phyloP scores from a whole-genome alignment of 2,888 invertebrate species.

The Danaus chrysippus region DNA sequence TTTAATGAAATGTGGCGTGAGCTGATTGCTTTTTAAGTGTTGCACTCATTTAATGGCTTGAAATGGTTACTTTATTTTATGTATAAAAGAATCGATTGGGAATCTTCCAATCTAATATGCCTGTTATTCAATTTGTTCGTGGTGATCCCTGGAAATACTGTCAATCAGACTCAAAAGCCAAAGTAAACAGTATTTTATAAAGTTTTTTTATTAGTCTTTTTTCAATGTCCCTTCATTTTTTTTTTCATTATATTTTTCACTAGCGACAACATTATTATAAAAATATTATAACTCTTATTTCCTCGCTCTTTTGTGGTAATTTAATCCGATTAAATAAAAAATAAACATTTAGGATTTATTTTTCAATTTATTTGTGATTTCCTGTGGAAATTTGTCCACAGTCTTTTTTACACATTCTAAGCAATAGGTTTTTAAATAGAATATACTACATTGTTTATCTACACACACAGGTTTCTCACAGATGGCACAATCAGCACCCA shows the following conservation, averaged over 20 bases:
- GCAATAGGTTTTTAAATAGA: conserved; percentile 87
- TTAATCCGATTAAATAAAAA: conserved; percentile 19
- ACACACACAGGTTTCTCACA: conserved; percentile 87
- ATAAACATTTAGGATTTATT: conserved; percentile 46
- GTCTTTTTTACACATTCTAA: conserved; percentile 81
- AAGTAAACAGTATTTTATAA: conserved; percentile 79
- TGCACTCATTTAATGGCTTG: conserved; percentile 50
- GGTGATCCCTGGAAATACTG: conserved; percentile 71
- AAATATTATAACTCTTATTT: neutral
- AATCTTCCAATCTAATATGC: conserved; percentile 64
- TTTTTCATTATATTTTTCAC: conserved; percentile 1
- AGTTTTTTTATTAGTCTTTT: conserved; percentile 25
- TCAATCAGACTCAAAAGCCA: conserved; percentile 77
- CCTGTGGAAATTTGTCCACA: conserved; percentile 82
- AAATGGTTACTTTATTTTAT: conserved; percentile 53
- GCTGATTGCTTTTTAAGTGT: conserved; percentile 41
- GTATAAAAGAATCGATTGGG: conserved; percentile 64
- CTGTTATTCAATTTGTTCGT: conserved; percentile 71
- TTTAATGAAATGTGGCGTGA: conserved; percentile 45
- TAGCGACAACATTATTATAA: neutral
- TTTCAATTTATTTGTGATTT: conserved; percentile 82
- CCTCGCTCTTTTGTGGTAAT: neutral
- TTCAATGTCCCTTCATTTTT: conserved; percentile 21
- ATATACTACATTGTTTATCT: conserved; percentile 87
- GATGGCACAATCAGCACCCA: conserved; percentile 86